These are phyloP conservation scores for Melinopterus prodromus DNA, from an alignment of 2,888 invertebrate species.

Conservation along the genomic window DNA sequence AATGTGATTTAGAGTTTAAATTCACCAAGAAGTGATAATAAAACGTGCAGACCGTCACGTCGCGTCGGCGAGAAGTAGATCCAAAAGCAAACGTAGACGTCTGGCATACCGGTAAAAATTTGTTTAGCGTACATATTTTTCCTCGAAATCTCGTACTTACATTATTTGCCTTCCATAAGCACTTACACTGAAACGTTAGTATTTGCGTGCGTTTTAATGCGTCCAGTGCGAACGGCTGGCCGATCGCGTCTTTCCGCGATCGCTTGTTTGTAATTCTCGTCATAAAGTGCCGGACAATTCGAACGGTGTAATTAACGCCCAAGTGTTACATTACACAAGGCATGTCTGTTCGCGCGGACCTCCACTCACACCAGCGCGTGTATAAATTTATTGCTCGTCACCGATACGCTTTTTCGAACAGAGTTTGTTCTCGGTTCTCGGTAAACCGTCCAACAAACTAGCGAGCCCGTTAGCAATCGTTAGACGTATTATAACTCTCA, in stretches of 20 bases:
- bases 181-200: not conserved
- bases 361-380: not conserved
- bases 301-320: slow-evolving; percentile 22
- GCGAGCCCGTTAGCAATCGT: not conserved
- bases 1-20: too few relatives aligned
- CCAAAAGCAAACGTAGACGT: not conserved
- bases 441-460: not conserved
- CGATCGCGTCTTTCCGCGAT: slow-evolving; percentile 12
- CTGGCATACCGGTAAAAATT: not conserved
- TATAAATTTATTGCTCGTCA: slow-evolving; percentile 4
- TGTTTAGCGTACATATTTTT: not conserved
- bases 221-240: not conserved
- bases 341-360: not conserved
- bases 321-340: slow-evolving; percentile 5
- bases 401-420: not conserved
- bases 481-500: not conserved
- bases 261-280: slow-evolving; percentile 22
- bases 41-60: not conserved
- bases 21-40: not conserved
- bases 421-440: not conserved
- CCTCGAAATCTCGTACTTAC: not conserved
- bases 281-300: slow-evolving; percentile 22
- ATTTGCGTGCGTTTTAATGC: not conserved
- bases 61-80: not conserved
- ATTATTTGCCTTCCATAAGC: not conserved